These are phyloP conservation scores for Clitarchus hookeri DNA, from an alignment of 2,888 invertebrate species.

Conservation along the genomic window DNA sequence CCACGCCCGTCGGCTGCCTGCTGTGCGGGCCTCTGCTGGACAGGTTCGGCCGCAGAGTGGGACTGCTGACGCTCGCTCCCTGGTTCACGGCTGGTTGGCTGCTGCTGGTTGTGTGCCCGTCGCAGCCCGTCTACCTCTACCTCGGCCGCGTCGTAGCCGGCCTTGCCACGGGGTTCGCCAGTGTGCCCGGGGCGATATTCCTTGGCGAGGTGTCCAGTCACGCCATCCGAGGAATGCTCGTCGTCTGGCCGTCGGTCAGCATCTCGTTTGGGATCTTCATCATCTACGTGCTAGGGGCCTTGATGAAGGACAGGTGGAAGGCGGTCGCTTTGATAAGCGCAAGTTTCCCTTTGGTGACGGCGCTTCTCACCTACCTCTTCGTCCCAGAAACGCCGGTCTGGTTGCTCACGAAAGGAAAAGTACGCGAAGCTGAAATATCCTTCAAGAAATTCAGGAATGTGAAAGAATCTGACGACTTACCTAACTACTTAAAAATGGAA, in stretches of 20 bases:
- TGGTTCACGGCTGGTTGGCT: constrained; percentile 60
- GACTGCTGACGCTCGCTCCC: constrained; percentile 56
- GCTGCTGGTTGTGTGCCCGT: constrained; percentile 50
- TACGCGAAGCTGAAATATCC: constrained; percentile 55
- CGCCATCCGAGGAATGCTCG: constrained; percentile 44
- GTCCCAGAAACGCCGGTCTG: constrained; percentile 62
- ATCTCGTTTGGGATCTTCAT: constrained; percentile 38
- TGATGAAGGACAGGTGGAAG: constrained; percentile 36
- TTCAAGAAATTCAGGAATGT: constrained; percentile 39
- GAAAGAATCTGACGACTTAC: background rate
- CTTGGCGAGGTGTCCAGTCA: constrained; percentile 59
- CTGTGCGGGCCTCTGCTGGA: constrained; percentile 59
- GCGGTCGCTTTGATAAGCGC: constrained; percentile 34
- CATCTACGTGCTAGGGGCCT: constrained; percentile 36
- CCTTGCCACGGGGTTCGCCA: constrained; percentile 25
- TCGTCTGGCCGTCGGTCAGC: constrained; percentile 41
- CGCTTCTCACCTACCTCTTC: constrained; percentile 57
- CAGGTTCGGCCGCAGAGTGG: constrained; percentile 57
- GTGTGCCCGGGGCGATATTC: constrained; percentile 54
- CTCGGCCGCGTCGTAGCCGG: constrained; percentile 38
- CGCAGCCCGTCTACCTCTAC: constrained; percentile 28
- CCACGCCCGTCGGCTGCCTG: constrained; percentile 61
- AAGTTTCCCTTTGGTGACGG: constrained; percentile 55
- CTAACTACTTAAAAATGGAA: background rate
- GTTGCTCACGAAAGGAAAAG: constrained; percentile 56